A percentile compares a stretch with the other conserved stretches of the same genome.
Conservation (phyloP, 2,888 invertebrate genomes). For the Papilio demoleus region DNA sequence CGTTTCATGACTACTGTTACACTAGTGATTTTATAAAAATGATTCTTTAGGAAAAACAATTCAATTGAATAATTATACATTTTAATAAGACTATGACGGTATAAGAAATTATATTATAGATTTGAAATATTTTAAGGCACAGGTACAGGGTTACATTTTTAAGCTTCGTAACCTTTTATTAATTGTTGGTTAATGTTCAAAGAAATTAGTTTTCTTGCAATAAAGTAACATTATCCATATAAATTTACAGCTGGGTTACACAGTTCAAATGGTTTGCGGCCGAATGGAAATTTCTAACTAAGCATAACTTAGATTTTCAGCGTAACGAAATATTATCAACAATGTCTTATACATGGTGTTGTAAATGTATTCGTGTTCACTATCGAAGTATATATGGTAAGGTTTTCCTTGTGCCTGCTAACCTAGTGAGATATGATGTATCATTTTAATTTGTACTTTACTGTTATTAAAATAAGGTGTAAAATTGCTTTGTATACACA, state of each 20-base stretch:
- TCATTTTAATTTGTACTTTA: constrained; percentile 60
- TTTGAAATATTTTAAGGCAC: neutral
- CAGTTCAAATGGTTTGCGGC: constrained; percentile 42
- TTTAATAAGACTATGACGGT: no score
- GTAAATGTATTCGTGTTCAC: constrained; percentile 65
- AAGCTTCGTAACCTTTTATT: no score
- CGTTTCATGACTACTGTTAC: constrained; percentile 47
- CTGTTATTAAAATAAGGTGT: constrained; percentile 57
- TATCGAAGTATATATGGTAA: constrained; percentile 77
- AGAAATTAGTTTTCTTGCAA: neutral
- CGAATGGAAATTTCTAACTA: constrained; percentile 46
- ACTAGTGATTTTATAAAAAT: constrained; percentile 2
- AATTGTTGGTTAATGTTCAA: neutral
- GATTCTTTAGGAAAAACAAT: neutral
- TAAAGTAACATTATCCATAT: constrained; percentile 41
- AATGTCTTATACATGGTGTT: constrained; percentile 61
- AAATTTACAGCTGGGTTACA: constrained; percentile 35
- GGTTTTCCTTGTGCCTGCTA: constrained; percentile 75
- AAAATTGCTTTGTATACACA: constrained; percentile 60
- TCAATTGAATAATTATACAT: neutral
- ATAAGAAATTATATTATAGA: neutral
- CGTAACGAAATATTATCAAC: constrained; percentile 59
- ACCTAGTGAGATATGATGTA: constrained; percentile 70
- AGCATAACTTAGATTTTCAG: constrained; percentile 55
- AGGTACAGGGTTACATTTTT: no score